phyloP scores from a whole-genome alignment of 2,113 vertebrate species.

The Upupa epops region DNA sequence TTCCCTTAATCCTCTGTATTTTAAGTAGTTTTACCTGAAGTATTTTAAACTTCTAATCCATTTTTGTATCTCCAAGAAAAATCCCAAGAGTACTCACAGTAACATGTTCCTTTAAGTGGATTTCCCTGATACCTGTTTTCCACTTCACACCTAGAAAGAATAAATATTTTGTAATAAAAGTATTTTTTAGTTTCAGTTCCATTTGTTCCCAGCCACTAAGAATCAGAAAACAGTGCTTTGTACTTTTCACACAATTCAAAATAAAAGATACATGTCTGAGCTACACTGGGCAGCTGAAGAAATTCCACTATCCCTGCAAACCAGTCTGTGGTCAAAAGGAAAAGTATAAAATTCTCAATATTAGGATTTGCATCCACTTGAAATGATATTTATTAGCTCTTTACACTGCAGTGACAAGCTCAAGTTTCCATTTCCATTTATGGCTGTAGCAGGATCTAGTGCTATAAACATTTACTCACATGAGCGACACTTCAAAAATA shows the following conservation, averaged over 20 bases:
- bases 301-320: background rate
- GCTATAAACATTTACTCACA: background rate
- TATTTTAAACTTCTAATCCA: background rate
- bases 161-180: background rate
- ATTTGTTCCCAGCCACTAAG: conserved; percentile 3
- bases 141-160: conserved; percentile 88
- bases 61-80: background rate
- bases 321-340: background rate
- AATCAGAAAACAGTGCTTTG: background rate
- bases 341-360: background rate
- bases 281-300: background rate
- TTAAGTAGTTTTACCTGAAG: too few relatives aligned
- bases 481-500: conserved; percentile 26
- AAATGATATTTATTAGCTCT: background rate
- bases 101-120: conserved; percentile 97
- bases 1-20: background rate
- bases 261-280: background rate
- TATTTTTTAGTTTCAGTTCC: background rate
- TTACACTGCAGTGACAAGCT: background rate
- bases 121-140: conserved; percentile 99
- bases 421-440: background rate
- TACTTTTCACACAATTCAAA: background rate
- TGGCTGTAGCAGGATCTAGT: background rate
- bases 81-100: conserved; percentile 86
- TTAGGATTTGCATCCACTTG: background rate